phyloP scores from a whole-genome alignment of 2,888 invertebrate species.

The Nomada flava region DNA sequence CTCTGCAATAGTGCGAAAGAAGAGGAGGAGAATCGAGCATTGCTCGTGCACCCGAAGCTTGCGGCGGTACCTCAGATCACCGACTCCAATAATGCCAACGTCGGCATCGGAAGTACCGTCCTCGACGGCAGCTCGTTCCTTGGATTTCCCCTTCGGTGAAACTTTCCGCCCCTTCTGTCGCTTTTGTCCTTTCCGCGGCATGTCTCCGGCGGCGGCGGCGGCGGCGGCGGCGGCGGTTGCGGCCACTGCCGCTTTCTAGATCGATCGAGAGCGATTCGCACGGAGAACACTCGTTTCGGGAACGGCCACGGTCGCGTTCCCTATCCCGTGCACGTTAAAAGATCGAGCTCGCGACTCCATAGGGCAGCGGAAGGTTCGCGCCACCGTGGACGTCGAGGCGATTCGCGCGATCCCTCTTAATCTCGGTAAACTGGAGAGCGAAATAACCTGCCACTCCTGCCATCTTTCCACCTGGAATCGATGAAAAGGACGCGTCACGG shows the following conservation, averaged over 20 bases:
- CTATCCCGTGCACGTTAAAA: not conserved
- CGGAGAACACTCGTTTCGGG: not conserved
- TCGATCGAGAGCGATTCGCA: not conserved
- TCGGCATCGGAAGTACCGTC: not conserved
- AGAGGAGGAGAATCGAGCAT: conserved; percentile 21
- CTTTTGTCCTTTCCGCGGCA: not conserved
- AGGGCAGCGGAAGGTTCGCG: not conserved
- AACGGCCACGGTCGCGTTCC: conserved; percentile 3
- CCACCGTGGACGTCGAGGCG: not conserved
- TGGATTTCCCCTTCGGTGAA: not conserved
- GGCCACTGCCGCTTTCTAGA: conserved; percentile 14
- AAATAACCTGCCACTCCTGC: conserved; percentile 44
- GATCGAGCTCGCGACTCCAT: not conserved
- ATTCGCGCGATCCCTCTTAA: not conserved
- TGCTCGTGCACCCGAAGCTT: not conserved
- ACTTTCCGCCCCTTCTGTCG: not conserved
- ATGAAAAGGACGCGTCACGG: not conserved
- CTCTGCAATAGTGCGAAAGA: conserved; percentile 63
- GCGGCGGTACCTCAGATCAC: conserved; percentile 16
- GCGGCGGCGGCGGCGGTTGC: not conserved
- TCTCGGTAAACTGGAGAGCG: not conserved
- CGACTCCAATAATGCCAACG: not conserved
- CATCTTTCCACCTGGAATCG: conserved; percentile 35
- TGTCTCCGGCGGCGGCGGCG: accelerated
- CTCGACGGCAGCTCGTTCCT: not conserved